phyloP scores from a whole-genome alignment of 2,888 invertebrate genomes.

The Chorisops tibialis region DNA sequence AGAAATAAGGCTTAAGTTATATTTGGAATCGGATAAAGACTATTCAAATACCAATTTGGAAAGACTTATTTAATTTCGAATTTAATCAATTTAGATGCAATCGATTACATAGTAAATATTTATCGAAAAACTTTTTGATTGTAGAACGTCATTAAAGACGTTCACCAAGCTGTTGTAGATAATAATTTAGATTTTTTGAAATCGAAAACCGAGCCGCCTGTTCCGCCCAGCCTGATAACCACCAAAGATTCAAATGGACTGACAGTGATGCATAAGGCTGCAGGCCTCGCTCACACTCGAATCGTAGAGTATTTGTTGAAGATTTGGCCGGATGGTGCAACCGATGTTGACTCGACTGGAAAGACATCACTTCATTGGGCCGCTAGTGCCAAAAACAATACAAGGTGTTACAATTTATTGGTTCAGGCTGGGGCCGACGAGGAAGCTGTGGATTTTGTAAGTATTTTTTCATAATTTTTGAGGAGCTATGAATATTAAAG shows the following conservation, averaged over 20 bases:
- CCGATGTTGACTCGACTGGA: slow-evolving; percentile 74
- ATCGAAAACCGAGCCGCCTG: slow-evolving; percentile 64
- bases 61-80: no score
- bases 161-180: slow-evolving; percentile 73
- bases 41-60: no score
- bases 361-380: slow-evolving; percentile 87
- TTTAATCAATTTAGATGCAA: no score
- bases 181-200: slow-evolving; percentile 71
- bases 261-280: slow-evolving; percentile 85
- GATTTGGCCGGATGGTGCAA: slow-evolving; percentile 66
- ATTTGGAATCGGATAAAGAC: not conserved
- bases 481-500: no score
- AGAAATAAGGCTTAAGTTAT: slow-evolving; percentile 34
- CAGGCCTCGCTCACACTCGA: slow-evolving; percentile 73
- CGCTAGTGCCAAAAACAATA: slow-evolving; percentile 74
- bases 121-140: slow-evolving; percentile 29
- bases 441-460: slow-evolving; percentile 77
- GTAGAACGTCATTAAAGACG: slow-evolving; percentile 76
- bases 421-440: slow-evolving; percentile 81
- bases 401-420: slow-evolving; percentile 72
- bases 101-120: no score
- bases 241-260: slow-evolving; percentile 78
- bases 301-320: slow-evolving; percentile 71
- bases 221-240: slow-evolving; percentile 67
- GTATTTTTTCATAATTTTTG: no score